Percentiles rank a stretch among this genome's conserved stretches.
Evolutionary conservation across 1,140 invertebrate species (phyloP).

Genomic region (Pissodes strobi): DNA sequence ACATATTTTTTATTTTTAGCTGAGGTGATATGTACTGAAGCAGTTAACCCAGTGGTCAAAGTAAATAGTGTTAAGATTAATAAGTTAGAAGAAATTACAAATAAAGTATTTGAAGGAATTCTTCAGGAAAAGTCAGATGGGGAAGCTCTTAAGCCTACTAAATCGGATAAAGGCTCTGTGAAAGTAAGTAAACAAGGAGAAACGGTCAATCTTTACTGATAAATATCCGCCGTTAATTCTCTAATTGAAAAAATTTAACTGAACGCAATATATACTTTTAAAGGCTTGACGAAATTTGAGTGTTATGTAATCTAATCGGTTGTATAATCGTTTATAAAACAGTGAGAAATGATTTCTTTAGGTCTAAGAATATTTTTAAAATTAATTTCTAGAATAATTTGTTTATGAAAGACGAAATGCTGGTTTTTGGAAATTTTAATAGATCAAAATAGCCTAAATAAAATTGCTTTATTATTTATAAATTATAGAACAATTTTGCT

Average conservation of each 20-base stretch:
- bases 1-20: slow-evolving; percentile 6
- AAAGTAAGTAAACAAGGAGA: slow-evolving; percentile 59
- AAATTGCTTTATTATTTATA: no score
- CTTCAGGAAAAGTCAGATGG: slow-evolving; percentile 69
- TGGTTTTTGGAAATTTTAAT: no score
- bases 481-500: no score
- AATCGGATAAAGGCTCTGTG: slow-evolving; percentile 63
- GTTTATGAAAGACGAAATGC: not conserved
- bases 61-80: slow-evolving; percentile 34
- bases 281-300: no score
- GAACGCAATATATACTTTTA: not conserved
- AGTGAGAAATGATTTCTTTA: no score
- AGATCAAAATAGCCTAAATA: no score
- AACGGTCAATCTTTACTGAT: not conserved
- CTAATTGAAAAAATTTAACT: no score
- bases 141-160: slow-evolving; percentile 47
- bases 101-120: slow-evolving; percentile 82
- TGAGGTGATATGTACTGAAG: not conserved
- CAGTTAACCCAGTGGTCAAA: slow-evolving; percentile 30
- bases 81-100: slow-evolving; percentile 78
- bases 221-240: not conserved
- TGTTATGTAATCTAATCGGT: no score
- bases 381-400: no score
- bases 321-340: no score
- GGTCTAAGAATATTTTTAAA: not conserved